Evolutionary conservation across 30 jellyfish, hydroid and myxozoan species (phyloP), one percentile per base, ranked within the genome.

Genomic region (Hydractinia symbiolongicarpus): DNA sequence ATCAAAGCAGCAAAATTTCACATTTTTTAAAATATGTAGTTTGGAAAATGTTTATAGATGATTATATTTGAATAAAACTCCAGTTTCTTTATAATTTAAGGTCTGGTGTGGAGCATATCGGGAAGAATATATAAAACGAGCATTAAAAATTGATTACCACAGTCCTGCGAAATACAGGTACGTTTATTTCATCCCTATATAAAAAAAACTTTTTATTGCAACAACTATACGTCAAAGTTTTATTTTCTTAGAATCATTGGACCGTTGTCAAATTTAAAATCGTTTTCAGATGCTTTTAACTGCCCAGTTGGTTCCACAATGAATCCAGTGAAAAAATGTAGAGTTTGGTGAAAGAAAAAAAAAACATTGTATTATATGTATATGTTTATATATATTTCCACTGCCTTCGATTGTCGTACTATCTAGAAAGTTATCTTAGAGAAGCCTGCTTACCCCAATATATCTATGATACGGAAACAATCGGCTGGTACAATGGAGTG

Each of bases 21-120:
- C 44, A 1, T 30, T 7, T 13, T 64, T 64, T 7, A 13, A 64
- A 0, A 64, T 64, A 6, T n/a, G 52, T 7, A n/a, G 3, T 58
- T 16, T 64, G 74, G 9, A 64, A n/a, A n/a, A 17, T 71, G 61
- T 71, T 51, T 64, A 16, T 64, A 9, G 40, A 64, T 64, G 19
- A 64, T 7, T 64, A 6, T 44, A 64, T 64, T 6, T 64, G 19
- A n/a, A 4, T 51, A n/a, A 6, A n/a, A 6, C 40, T 7, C 68
- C 16, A 15, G 73, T 50, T 62, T 15, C 21, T 69, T 6, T 57
- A 6, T 70, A 51, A 11, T 86, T 81, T 5, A 17, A 90, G 97
- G 82, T 85, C 9, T 90, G 97, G 97, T 90, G 97, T 77, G 81
- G 96, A 4, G 76, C 55, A 9, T 94, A 90, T n/a, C 77, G 94